Base-by-base conservation (phyloP, 2,113 vertebrate genomes). In the Pycnonotus jocosus region DNA sequence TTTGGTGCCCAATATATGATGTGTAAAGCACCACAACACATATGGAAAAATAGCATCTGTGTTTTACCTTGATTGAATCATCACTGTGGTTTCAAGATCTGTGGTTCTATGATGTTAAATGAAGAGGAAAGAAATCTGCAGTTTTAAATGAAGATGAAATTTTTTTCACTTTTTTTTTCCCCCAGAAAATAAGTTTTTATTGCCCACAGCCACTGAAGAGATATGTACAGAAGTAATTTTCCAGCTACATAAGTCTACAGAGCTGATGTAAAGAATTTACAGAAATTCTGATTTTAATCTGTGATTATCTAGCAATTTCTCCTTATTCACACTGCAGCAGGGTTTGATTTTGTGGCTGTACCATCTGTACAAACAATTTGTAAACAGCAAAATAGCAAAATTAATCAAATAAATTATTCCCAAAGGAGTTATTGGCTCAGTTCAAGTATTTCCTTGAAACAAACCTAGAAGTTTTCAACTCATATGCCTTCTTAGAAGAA, bases 321-420 rank as follows among this genome's bases (percentile, higher is more conserved):
- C 22, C 12, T 21, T 42, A 25, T 65, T 94, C 56, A 24, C 30
- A 20, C 25, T 76, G 81, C 48, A 84, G 42, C 7, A 78, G 23
- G 4, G 8, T 30, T 54, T 19, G 22, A 51, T 72, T 58, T 62
- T 42, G 17, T 62, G 51, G 50, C 81, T 93, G 47, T 77, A 77
- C 68, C 44, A 65, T 77, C 82, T 85, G 44, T 81, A 79, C 68
- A 74, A 94, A 78, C 40, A 66, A 83, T 81, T 91, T 95, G 56
- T 86, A 86, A 95, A 89, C 44, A 78, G 24, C 45, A 22, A 93
- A 89, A 64, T n/a, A 80, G 72, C 69, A 92, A 94, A 94, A 94
- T 65, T 89, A 37, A 80, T 94, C 58, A 91, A 74, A 88, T 89
- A 88, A 94, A 88, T 96, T 90, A 95, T 93, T 95, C 79, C 91